A percentile compares a stretch with the other conserved stretches of the same genome.
These are phyloP conservation scores for Meloe dianella DNA, from an alignment of 2,888 invertebrate species.

Conservation along the genomic window DNA sequence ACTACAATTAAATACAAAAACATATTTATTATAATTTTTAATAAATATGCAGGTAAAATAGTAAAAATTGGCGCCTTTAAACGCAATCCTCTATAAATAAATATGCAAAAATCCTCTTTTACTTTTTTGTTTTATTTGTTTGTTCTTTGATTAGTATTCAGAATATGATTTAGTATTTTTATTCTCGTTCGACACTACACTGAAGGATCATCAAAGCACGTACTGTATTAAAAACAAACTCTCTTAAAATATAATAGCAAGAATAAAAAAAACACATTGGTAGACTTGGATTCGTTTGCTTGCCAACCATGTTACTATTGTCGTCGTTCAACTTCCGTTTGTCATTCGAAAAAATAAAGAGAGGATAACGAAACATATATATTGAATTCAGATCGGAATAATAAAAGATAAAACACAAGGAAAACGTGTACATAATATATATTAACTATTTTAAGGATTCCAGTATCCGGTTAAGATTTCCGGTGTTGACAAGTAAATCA, in stretches of 20 bases:
- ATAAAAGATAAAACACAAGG: constrained; percentile 30
- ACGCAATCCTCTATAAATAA: constrained; percentile 1
- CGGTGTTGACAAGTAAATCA: constrained; percentile 36
- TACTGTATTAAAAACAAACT: constrained; percentile 30
- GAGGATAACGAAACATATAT: not conserved
- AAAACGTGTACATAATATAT: constrained; percentile 39
- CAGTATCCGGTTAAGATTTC: constrained; percentile 41
- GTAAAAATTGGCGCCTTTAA: constrained; percentile 1
- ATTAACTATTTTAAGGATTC: constrained; percentile 35
- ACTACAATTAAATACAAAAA: not conserved
- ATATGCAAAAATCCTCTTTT: constrained; percentile 7
- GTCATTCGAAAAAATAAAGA: not conserved
- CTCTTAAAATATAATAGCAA: constrained; percentile 28
- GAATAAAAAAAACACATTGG: constrained; percentile 16
- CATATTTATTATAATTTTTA: not conserved
- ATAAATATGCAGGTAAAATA: not conserved
- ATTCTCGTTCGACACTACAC: constrained; percentile 10
- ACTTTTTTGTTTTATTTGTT: not conserved
- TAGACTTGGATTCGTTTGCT: constrained; percentile 13
- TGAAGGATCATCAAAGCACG: constrained; percentile 29
- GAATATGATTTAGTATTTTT: not conserved
- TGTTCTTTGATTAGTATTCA: constrained; percentile 1
- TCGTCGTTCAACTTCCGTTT: constrained; percentile 26
- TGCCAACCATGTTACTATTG: constrained; percentile 4
- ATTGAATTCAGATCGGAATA: constrained; percentile 37